These are phyloP conservation scores for Todus mexicanus DNA, from an alignment of 2,797 vertebrate genomes.

Conservation along the genomic window DNA sequence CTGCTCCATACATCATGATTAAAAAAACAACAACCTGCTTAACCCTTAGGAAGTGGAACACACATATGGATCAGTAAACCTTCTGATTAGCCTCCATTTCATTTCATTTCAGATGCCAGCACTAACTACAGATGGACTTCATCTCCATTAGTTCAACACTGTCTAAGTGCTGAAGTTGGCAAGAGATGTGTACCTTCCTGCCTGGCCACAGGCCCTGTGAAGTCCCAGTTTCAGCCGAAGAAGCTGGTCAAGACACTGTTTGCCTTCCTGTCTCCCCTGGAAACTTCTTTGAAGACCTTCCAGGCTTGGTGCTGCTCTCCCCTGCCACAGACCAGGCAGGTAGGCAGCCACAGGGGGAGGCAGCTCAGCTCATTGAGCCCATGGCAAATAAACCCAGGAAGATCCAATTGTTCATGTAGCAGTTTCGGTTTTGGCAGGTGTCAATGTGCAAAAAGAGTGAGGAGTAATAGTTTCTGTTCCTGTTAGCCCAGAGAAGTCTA, in stretches of 20 bases:
- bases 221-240: background rate
- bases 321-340: background rate
- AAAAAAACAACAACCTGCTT: background rate
- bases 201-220: background rate
- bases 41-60: background rate
- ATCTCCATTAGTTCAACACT: background rate
- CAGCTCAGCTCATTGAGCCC: background rate
- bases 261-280: no score
- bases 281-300: background rate
- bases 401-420: background rate
- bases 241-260: background rate
- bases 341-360: accelerated
- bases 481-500: background rate
- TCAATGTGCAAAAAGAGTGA: background rate
- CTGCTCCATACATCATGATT: background rate
- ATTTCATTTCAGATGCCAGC: background rate
- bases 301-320: no score
- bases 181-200: background rate
- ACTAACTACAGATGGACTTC: background rate
- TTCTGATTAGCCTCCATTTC: background rate
- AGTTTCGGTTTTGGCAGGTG: background rate
- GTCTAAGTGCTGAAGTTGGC: background rate
- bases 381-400: background rate
- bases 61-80: background rate
- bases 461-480: background rate